phyloP scores from a whole-genome alignment of 2,888 invertebrate species.

The Thereva unica region DNA sequence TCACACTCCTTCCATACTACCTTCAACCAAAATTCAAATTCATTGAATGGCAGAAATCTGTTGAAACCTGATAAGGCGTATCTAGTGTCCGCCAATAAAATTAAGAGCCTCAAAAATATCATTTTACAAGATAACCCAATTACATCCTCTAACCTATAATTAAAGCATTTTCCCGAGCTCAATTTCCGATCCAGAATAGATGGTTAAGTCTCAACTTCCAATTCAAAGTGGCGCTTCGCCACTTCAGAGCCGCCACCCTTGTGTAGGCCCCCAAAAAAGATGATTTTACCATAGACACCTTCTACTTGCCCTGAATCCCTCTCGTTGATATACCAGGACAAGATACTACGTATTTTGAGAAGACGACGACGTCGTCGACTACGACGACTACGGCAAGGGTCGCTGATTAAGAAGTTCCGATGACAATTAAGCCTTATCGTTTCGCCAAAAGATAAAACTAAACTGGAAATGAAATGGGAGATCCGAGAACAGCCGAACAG shows the following conservation, averaged over 20 bases:
- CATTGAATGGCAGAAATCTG: no score
- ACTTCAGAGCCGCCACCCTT: not conserved
- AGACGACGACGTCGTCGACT: not conserved
- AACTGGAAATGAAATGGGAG: not conserved
- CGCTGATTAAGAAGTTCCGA: conserved; percentile 28
- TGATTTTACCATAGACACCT: no score
- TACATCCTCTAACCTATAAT: conserved; percentile 17
- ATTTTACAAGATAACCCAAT: conserved; percentile 20
- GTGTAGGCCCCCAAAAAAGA: no score
- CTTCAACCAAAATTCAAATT: no score
- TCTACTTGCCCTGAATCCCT: no score
- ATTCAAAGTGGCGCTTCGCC: not conserved
- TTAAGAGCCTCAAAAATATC: conserved; percentile 3
- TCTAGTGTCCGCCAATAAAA: not conserved
- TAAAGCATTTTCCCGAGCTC: conserved; percentile 7
- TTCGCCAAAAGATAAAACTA: conserved; percentile 4
- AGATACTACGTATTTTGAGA: no score
- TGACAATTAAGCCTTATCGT: conserved; percentile 22
- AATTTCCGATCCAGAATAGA: not conserved
- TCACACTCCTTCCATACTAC: no score
- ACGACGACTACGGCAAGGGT: conserved; percentile 10
- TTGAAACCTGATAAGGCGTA: no score
- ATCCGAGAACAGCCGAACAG: not conserved
- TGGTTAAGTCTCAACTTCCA: conserved; percentile 1
- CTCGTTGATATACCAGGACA: no score